Conservation (phyloP, 2,888 invertebrate species). For the Cremastinae sp. region DNA sequence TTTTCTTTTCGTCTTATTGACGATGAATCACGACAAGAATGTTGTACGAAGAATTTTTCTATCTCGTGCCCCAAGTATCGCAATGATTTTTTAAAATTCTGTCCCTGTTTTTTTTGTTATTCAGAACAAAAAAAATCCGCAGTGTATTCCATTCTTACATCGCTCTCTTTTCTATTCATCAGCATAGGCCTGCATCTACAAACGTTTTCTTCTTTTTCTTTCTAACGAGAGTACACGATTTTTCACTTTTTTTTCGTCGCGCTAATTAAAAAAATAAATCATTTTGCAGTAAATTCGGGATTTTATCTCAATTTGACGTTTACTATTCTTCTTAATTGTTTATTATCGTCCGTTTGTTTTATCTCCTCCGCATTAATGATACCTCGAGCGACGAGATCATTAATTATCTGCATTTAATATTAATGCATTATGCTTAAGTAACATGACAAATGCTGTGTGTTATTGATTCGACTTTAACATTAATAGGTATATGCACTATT, state of each 20-base stretch:
- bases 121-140: too few species aligned
- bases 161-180: neutral
- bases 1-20: too few species aligned
- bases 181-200: neutral
- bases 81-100: neutral
- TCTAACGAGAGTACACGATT: conserved; percentile 46
- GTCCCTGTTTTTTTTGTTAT: too few species aligned
- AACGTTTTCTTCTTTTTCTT: neutral
- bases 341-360: conserved; percentile 17
- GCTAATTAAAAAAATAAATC: conserved; percentile 58
- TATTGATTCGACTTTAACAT: neutral
- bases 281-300: conserved; percentile 40
- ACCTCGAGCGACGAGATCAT: neutral
- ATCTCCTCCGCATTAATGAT: neutral
- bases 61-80: too few species aligned
- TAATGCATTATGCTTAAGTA: neutral
- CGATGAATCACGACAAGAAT: too few species aligned
- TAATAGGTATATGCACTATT: neutral
- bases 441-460: conserved; percentile 30
- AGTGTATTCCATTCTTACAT: neutral
- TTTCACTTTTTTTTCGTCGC: conserved; percentile 21
- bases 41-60: too few species aligned
- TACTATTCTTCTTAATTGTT: conserved; percentile 35
- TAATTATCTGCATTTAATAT: neutral
- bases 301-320: conserved; percentile 5